These are phyloP conservation scores for Papilio polytes DNA, from an alignment of 1,140 invertebrate species.

Conservation along the genomic window DNA sequence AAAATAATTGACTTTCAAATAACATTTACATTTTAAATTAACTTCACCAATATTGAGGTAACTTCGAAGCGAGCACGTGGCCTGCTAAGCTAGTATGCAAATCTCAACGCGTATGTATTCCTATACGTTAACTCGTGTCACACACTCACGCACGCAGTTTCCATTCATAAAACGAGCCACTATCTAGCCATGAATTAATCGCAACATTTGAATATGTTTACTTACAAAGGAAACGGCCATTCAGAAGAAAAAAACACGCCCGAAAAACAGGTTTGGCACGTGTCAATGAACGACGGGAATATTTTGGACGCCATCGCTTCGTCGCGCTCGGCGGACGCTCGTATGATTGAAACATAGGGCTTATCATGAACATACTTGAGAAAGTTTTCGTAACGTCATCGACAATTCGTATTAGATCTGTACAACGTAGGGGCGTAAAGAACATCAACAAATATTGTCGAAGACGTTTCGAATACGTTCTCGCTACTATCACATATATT, in stretches of 20 bases:
- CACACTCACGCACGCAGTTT: constrained; percentile 63
- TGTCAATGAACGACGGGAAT: constrained; percentile 81
- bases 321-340: constrained; percentile 57
- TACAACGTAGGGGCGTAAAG: no score
- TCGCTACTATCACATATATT: no score
- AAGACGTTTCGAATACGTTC: no score
- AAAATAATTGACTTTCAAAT: constrained; percentile 70
- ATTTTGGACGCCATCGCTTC: constrained; percentile 70
- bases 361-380: no score
- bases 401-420: no score
- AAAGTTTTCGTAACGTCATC: no score
- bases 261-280: constrained; percentile 79
- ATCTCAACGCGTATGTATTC: constrained; percentile 64
- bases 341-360: constrained; percentile 65
- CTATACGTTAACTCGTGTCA: constrained; percentile 56
- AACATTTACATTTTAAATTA: constrained; percentile 77
- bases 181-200: constrained; percentile 82
- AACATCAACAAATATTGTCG: no score
- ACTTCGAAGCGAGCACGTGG: constrained; percentile 74
- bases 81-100: constrained; percentile 76
- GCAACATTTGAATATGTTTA: constrained; percentile 83
- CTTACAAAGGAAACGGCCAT: constrained; percentile 81
- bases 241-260: constrained; percentile 74
- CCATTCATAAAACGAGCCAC: constrained; percentile 82
- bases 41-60: constrained; percentile 77